These are phyloP conservation scores for Xenopus petersii DNA, from an alignment of 2,797 vertebrate species.

Conservation along the genomic window DNA sequence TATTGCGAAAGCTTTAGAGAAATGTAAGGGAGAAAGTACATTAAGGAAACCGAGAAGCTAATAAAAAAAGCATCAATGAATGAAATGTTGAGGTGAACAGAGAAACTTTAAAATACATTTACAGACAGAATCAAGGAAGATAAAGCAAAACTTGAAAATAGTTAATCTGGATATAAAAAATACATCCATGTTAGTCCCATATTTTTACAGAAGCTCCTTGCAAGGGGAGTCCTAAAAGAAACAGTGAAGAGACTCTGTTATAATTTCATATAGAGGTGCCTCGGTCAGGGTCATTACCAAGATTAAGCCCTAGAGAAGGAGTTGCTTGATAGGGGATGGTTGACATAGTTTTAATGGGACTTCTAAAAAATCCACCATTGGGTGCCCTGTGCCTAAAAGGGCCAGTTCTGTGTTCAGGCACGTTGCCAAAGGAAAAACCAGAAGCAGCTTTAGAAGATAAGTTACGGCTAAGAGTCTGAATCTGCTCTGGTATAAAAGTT, in stretches of 20 bases:
- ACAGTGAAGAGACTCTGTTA: conserved; percentile 59
- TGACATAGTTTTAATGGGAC: conserved; percentile 98
- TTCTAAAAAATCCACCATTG: conserved; percentile 97
- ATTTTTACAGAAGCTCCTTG: conserved; percentile 72
- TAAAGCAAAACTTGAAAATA: conserved; percentile 60
- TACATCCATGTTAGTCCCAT: conserved; percentile 81
- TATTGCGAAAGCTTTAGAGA: conserved; percentile 73
- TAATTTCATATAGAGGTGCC: conserved; percentile 93
- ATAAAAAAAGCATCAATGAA: conserved; percentile 51
- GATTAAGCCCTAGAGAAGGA: conserved; percentile 92
- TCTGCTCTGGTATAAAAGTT: conserved; percentile 99
- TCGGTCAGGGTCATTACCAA: conserved; percentile 94
- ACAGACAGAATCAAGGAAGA: conserved; percentile 47
- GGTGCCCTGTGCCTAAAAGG: conserved; percentile 96
- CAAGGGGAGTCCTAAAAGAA: conserved; percentile 71
- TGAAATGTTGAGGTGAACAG: conserved; percentile 23
- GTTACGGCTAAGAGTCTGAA: conserved; percentile 98
- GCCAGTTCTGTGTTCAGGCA: conserved; percentile 97
- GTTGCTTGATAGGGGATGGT: conserved; percentile 97
- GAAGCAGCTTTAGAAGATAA: conserved; percentile 95
- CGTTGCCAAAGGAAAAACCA: conserved; percentile 89
- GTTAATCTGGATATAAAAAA: conserved; percentile 69
- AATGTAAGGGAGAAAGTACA: conserved; percentile 53
- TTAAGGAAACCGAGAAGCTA: conserved; percentile 52
- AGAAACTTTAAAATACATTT: conserved; percentile 42